A percentile compares a stretch with the other conserved stretches of the same genome.
Conservation (phyloP, 2,113 vertebrate species). For the Pongo pygmaeus region DNA sequence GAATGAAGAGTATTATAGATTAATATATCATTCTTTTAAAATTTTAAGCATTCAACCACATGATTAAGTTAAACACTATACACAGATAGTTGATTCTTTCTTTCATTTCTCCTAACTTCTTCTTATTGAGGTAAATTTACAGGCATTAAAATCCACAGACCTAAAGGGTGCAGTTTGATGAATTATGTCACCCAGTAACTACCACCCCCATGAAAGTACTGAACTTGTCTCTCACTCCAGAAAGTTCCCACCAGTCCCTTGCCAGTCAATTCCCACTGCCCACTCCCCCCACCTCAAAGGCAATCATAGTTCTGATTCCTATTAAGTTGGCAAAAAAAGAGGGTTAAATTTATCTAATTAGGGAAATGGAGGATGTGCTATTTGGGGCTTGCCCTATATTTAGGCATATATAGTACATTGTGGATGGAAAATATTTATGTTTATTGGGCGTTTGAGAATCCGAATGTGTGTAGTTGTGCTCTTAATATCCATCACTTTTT, state of each 20-base stretch:
- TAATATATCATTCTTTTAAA: background rate
- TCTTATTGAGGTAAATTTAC: background rate
- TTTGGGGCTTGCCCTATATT: background rate
- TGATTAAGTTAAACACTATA: background rate
- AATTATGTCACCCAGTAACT: background rate
- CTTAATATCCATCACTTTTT: background rate
- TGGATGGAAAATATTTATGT: background rate
- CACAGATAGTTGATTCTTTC: background rate
- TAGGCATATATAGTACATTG: accelerated
- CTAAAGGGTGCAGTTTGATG: background rate
- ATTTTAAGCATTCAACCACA: background rate
- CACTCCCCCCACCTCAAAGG: background rate
- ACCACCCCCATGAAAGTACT: background rate
- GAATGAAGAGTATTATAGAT: background rate
- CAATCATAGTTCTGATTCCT: background rate
- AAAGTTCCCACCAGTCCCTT: background rate
- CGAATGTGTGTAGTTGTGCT: background rate
- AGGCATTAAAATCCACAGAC: background rate
- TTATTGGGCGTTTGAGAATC: background rate
- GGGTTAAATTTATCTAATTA: background rate
- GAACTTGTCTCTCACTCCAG: background rate
- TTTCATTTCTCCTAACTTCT: background rate
- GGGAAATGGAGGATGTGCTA: background rate
- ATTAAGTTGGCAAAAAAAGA: background rate
- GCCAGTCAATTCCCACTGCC: background rate